Evolutionary conservation across 2,797 vertebrate genomes (phyloP), one percentile per base, ranked within the genome.

Genomic region (Cynodonichthys magdalenae): DNA sequence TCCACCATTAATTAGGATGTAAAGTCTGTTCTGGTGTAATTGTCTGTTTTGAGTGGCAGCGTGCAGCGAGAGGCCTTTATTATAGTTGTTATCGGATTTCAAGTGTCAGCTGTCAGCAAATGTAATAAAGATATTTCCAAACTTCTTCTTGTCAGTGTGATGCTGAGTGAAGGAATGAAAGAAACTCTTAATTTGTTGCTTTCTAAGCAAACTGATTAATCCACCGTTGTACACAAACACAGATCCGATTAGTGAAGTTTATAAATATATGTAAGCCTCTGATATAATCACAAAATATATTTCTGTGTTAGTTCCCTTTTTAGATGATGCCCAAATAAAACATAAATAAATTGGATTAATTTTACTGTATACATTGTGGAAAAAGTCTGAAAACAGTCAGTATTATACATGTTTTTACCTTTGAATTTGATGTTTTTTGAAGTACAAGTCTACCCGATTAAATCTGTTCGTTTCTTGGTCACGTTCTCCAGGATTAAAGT

Each of bases 21-120:
- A 50, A 15, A 63, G 59, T 41, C 48, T 47, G 2, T 58, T 54
- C 53, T 48, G 9, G 34, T 44, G 42, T 50, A 48, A 58, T 59
- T 48, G 48, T 64, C 8, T 51, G 55, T 49, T 75, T 53, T 78
- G 27, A 80, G 57, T 67, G 61, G n/a, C 15, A 11, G 18, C 12
- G 10, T 44, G 18, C 27, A 57, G 17, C 9, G 47, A 63, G 46
- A 51, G 7, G 44, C 70, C 29, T 60, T 24, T 45, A 36, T 46
- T 39, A 8, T 20, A 51, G 17, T 20, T 36, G 53, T 45, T 45
- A 3, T 47, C 49, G 49, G 34, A 44, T 68, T 51, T 61, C 31
- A 53, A 36, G 51, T 59, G 28, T 62, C 67, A 39, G 65, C 66
- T 48, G 56, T 64, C 47, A 15, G 36, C 51, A 42, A 19, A 52